Evolutionary conservation across 2,888 invertebrate genomes (phyloP), one percentile per base, ranked within the genome.

Genomic region (Salticus scenicus): DNA sequence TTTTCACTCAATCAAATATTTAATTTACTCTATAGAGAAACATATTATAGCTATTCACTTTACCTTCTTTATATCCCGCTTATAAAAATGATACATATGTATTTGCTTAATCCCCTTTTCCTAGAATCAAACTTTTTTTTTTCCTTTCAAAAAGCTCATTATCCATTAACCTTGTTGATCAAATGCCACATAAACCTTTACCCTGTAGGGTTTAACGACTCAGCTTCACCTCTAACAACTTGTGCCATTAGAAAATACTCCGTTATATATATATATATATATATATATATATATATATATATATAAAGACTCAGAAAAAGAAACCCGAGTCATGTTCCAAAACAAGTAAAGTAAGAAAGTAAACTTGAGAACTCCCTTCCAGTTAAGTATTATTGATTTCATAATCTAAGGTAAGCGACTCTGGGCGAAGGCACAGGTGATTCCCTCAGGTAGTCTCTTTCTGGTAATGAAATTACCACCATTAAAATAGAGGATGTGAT

Each of bases 401-500:
- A 80, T 74, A 80, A 80, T 80, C 73, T 73, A 67, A 47, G 20
- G 42, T 17, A 27, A 27, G 20, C 57, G 64, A 27, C 30, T 20
- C 37, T 20, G 33, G 33, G 20, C 66, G 42, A 37, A 28, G 41
- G 67, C 37, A 74, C 24, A 20, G 64, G 41, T 30, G 14, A n/a
- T 24, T 42, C 64, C 66, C 41, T 30, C 80, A 74, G 80, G 73
- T 73, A 73, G 10, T 73, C 73, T 80, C 73, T 47, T 47, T 33
- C 67, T 41, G 66, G 73, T 80, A 80, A 80, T 80, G 73, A 80
- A 80, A 73, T 80, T 80, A 74, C 80, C 51, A 57, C 73, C 80
- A 80, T 80, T 80, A 80, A 80, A 47, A 41, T 47, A 73, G 51
- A 73, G 73, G 73, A 69, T 67, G 67, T 80, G 73, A 80, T 80